These are phyloP conservation scores for Melanostoma scalare DNA, from an alignment of 2,888 invertebrate species.

Conservation along the genomic window DNA sequence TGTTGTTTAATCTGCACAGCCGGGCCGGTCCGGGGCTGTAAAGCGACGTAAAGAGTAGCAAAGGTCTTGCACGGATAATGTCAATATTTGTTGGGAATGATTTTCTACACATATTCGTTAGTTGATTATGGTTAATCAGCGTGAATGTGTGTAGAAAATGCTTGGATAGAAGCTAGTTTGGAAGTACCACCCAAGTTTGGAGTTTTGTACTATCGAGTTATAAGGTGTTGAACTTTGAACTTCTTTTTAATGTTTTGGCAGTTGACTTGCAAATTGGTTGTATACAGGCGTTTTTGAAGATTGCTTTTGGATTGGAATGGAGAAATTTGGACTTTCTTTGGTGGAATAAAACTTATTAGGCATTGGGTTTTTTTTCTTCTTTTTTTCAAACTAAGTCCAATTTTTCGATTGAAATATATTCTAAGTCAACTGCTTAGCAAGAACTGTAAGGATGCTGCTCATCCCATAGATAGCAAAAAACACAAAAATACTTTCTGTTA, in stretches of 20 bases:
- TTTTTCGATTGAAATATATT: too few species aligned
- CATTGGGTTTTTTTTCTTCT: too few species aligned
- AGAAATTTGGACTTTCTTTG: background rate
- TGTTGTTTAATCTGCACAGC: background rate
- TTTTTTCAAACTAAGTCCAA: too few species aligned
- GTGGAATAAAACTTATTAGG: background rate
- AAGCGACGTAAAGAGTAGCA: slow-evolving; percentile 44
- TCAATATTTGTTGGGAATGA: slow-evolving; percentile 72
- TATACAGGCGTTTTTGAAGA: background rate
- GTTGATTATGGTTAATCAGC: slow-evolving; percentile 62
- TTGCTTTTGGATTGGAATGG: background rate
- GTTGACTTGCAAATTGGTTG: slow-evolving; percentile 52
- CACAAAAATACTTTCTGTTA: too few species aligned
- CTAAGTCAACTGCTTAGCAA: too few species aligned
- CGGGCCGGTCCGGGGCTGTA: too few species aligned
- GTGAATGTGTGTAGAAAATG: slow-evolving; percentile 52
- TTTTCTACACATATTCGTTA: slow-evolving; percentile 59
- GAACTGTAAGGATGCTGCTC: too few species aligned
- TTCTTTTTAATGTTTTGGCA: slow-evolving; percentile 50
- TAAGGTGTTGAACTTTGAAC: slow-evolving; percentile 62
- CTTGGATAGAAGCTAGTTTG: slow-evolving; percentile 29
- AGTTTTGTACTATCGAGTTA: slow-evolving; percentile 19
- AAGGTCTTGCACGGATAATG: slow-evolving; percentile 72
- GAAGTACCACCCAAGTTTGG: slow-evolving; percentile 59
- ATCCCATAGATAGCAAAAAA: too few species aligned